Base-by-base conservation (phyloP, 1,140 invertebrate genomes). In the Caerostris darwini region DNA sequence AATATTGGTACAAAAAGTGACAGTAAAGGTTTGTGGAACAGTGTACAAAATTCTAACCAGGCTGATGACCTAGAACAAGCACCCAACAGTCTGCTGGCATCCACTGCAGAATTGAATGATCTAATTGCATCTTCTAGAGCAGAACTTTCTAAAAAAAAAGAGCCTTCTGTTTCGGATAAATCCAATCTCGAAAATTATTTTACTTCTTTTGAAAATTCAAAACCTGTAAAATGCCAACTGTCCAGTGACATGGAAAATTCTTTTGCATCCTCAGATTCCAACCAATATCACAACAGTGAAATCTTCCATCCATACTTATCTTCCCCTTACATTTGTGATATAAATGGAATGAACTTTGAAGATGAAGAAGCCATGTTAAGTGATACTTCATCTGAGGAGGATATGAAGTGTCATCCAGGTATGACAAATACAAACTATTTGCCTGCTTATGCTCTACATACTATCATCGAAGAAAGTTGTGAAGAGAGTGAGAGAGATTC, bases 391-490 rank as follows among this genome's bases (percentile, higher is more conserved):
- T 94, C 94, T 19, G 94, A 94, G 3, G 94, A 94, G 54, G 94
- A 91, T 7, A n/a, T 92, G n/a, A 77, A 57, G 58, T 50, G 58
- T 57, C 61, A 87, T 61, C 90, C 93, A 88, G 64, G 95, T 96
- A 97, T 19, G 34, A 94, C 67, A 97, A 97, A 3, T 59, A 94
- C 77, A 50, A 83, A 87, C 53, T 90, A 94, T 86, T 69, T 90
- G 14, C 94, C 90, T 71, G 69, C 94, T 56, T 98, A 98, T 95
- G 99, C 98, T 0, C 96, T 99, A 86, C 98, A 99, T 95, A 99
- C 98, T 0, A 99, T 99, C 94, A 97, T 99, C 0, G 98, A 99
- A 96, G 98, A 99, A 96, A 98, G 98, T 94, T 99, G 98, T 95
- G 98, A 99, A 96, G 98, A 99, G 96, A 96, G 95, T 54, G 95